Base-by-base conservation (phyloP, 2,888 invertebrate genomes). In the Meghimatium bilineatum region DNA sequence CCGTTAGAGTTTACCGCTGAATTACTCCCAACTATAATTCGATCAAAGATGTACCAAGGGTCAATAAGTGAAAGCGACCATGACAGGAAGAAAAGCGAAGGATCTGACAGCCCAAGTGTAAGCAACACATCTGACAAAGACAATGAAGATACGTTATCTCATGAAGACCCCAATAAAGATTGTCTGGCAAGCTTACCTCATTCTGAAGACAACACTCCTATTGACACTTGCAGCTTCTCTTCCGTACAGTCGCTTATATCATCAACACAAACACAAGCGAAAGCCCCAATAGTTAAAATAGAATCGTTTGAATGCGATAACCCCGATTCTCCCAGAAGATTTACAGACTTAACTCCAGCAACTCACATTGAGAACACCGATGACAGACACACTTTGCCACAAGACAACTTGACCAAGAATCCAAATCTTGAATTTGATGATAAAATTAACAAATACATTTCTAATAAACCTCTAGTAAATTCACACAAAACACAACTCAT, bases 21-120 rank as follows among this genome's bases (percentile, higher is more conserved):
- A 34, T 71, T 81, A 0, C 49, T 86, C 23, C 85, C 85, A 26
- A 85, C 86, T 1, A 86, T 85, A 23, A 79, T 85, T 10, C 74
- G 80, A 14, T 56, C 74, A 32, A 84, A 80, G 63, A 63, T n/a
- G 6, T 80, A 84, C 20, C 72, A n/a, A 20, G 83, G 79, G 26
- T 71, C 76, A 1, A 44, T n/a, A 1, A 71, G 69, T 38, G 83
- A 81, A 0, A 71, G 79, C 26, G 86, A 86, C 63, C 63, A 78
- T n/a, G 77, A 71, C 32, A 29, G 38, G 29, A 52, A 66, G 6
- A 77, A 85, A 66, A 63, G 66, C 8, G 8, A 36, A 8, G 56
- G 56, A 17, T 82, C 72, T 38, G 32, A 36, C 44, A 44, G 67
- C 26, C 34, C 60, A 6, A 71, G 12, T 32, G 17, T 20, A 23